Percentiles rank a stretch among this genome's conserved stretches.
phyloP scores from a whole-genome alignment of 2,888 invertebrate species.

The Hirtodrosophila alboralis region DNA sequence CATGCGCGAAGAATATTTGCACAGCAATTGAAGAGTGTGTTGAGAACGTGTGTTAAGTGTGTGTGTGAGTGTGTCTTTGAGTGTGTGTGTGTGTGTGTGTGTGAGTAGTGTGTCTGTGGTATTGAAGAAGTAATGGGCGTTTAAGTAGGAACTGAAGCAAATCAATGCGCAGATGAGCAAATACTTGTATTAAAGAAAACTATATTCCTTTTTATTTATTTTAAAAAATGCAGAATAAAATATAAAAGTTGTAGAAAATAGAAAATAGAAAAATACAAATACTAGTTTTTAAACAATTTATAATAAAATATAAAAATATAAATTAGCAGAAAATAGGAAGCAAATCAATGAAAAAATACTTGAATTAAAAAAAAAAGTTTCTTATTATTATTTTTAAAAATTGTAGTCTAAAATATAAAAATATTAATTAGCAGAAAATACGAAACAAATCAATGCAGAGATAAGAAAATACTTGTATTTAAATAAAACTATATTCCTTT shows the following conservation, averaged over 20 bases:
- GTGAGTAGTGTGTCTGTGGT: too few species aligned
- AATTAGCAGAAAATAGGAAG: too few species aligned
- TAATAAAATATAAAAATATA: too few species aligned
- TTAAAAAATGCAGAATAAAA: neutral
- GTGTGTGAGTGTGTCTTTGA: conserved; percentile 19
- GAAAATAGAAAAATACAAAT: neutral
- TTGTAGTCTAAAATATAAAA: too few species aligned
- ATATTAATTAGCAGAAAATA: too few species aligned
- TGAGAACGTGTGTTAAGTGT: conserved; percentile 46
- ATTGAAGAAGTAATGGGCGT: neutral
- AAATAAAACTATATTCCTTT: too few species aligned
- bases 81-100: conserved; percentile 43
- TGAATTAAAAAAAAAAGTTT: too few species aligned
- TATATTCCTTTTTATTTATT: conserved; percentile 5
- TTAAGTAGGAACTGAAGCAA: conserved; percentile 17
- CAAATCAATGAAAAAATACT: too few species aligned
- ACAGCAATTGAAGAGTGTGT: conserved; percentile 52
- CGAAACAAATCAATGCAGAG: too few species aligned
- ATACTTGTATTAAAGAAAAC: conserved; percentile 23
- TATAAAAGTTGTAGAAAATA: neutral
- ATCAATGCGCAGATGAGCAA: conserved; percentile 16
- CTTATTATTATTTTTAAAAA: too few species aligned
- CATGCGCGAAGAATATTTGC: conserved; percentile 58
- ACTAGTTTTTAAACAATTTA: too few species aligned
- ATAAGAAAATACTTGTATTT: too few species aligned